These are phyloP conservation scores for Hypercompe scribonia DNA, from an alignment of 2,888 invertebrate species.

Conservation along the genomic window DNA sequence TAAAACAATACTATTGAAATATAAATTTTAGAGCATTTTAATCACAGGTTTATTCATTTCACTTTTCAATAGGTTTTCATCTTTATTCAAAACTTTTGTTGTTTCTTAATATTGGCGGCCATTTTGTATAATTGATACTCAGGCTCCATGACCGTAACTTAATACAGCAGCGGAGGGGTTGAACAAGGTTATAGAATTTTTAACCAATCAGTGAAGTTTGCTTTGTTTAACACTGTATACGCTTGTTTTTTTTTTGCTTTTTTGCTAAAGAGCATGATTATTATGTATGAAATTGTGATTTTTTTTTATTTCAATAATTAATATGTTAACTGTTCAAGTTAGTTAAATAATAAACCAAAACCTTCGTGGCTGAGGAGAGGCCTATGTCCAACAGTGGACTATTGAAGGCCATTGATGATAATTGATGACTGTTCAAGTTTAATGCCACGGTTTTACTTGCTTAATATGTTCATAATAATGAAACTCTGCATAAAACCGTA, in stretches of 20 bases:
- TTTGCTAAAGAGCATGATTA: not conserved
- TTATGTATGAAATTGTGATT: not conserved
- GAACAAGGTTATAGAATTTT: conserved; percentile 58
- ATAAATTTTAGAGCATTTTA: not conserved
- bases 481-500: not conserved
- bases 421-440: no score
- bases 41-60: not conserved
- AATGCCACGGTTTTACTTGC: not conserved
- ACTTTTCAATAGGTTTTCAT: not conserved
- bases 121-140: conserved; percentile 71
- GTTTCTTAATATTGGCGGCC: conserved; percentile 54
- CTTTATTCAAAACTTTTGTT: conserved; percentile 13
- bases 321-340: no score
- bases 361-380: no score
- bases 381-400: no score
- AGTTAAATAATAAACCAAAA: no score
- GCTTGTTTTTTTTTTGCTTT: conserved; percentile 29
- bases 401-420: no score
- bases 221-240: conserved; percentile 40
- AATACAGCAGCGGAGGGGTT: conserved; percentile 63
- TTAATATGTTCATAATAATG: not conserved
- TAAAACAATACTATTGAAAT: conserved; percentile 6
- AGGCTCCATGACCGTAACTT: conserved; percentile 67
- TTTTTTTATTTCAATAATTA: not conserved
- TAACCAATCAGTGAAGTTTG: conserved; percentile 57